A percentile compares a stretch with the other conserved stretches of the same genome.
Conservation (phyloP, 2,888 invertebrate species). For the Stegana nigrithorax region DNA sequence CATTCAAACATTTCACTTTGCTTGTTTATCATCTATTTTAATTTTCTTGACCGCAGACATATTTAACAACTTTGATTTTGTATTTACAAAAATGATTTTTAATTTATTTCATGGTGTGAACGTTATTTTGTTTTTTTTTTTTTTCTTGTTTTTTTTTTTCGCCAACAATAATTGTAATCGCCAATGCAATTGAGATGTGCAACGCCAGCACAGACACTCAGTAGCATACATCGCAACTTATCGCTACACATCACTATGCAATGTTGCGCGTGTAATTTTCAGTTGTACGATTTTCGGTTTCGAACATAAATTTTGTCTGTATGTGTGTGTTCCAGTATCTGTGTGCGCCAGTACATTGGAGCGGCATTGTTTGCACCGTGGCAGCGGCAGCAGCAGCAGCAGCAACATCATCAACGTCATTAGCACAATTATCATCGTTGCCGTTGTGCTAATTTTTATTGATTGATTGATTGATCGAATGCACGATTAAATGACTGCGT, state of each 20-base stretch:
- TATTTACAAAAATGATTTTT: neutral
- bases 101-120: no score
- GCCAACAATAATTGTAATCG: no score
- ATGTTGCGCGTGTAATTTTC: no score
- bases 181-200: no score
- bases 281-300: conserved; percentile 9
- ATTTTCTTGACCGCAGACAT: neutral
- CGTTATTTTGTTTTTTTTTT: neutral
- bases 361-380: no score
- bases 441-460: conserved; percentile 42
- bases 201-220: no score
- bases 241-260: neutral
- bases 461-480: conserved; percentile 42
- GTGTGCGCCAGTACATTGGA: no score
- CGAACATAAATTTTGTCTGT: no score
- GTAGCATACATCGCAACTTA: neutral
- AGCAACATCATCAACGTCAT: neutral
- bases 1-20: neutral
- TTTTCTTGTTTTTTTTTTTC: neutral
- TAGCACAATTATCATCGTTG: neutral
- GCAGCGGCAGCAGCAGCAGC: conserved; percentile 5
- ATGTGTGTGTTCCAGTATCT: no score
- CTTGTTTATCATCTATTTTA: neutral
- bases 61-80: neutral
- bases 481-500: conserved; percentile 23